A percentile compares a stretch with the other conserved stretches of the same genome.
Conservation (phyloP, 2,113 vertebrate species). For the Suricata suricatta region DNA sequence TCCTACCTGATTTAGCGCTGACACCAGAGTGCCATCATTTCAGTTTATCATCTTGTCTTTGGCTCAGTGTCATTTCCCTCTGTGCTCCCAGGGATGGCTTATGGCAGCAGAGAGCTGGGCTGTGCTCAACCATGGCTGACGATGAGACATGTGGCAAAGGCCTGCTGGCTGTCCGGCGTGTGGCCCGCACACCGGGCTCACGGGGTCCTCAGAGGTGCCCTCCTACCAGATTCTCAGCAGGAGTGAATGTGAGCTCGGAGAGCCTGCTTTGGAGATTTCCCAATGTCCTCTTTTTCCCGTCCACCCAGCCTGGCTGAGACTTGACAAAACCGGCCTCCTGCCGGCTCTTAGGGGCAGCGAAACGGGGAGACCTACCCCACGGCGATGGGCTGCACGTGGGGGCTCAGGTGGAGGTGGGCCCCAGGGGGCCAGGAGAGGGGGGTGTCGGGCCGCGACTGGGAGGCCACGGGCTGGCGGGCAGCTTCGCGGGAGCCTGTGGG, state of each 20-base stretch:
- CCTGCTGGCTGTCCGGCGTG: rapidly evolving
- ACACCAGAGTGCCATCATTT: not conserved
- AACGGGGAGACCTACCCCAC: rapidly evolving
- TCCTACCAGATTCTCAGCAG: not conserved
- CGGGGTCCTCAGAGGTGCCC: rapidly evolving
- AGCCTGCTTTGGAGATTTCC: too few relatives aligned
- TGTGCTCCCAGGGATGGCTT: not conserved
- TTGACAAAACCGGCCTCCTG: not conserved
- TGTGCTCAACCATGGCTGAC: rapidly evolving
- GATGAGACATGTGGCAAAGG: rapidly evolving
- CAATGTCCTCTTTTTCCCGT: rapidly evolving
- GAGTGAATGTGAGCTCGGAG: rapidly evolving
- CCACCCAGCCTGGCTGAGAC: not conserved
- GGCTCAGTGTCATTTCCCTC: not conserved
- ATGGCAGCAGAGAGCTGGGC: rapidly evolving
- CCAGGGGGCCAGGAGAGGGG: not conserved
- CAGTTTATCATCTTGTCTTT: not conserved
- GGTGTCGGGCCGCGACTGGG: not conserved
- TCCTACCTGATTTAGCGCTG: not conserved
- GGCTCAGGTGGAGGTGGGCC: not conserved
- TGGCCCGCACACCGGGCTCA: rapidly evolving
- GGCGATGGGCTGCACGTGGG: rapidly evolving
- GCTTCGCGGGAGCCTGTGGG: not conserved
- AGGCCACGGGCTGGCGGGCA: rapidly evolving
- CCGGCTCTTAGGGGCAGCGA: rapidly evolving